Percentiles rank a stretch among this genome's conserved stretches.
These are phyloP conservation scores for Enteromius thamalakanensis DNA, from an alignment of 2,797 vertebrate genomes.

Conservation along the genomic window DNA sequence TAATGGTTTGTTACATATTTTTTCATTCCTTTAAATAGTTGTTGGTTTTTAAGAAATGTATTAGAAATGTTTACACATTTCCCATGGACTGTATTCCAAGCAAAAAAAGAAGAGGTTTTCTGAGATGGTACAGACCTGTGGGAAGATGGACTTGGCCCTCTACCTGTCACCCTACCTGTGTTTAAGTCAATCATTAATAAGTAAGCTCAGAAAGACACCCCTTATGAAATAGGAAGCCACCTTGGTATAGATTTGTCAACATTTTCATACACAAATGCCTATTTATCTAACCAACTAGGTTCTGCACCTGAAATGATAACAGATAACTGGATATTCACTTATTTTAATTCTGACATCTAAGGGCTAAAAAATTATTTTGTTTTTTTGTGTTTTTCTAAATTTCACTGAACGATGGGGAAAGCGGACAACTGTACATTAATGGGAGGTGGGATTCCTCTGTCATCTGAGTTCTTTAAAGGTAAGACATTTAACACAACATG, in stretches of 20 bases:
- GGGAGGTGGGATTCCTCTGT: constrained; percentile 76
- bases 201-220: constrained; percentile 54
- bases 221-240: constrained; percentile 43
- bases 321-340: not conserved
- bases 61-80: not conserved
- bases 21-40: not conserved
- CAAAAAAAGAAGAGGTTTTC: not conserved
- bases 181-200: constrained; percentile 75
- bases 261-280: not conserved
- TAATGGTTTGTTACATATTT: not conserved
- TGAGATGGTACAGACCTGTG: not conserved
- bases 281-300: not conserved
- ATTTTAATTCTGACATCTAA: not conserved
- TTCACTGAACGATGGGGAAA: constrained; percentile 60
- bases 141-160: constrained; percentile 69
- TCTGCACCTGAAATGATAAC: not conserved
- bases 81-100: not conserved
- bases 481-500: constrained; percentile 39
- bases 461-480: constrained; percentile 80
- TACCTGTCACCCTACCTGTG: constrained; percentile 67
- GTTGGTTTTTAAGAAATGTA: too few species aligned
- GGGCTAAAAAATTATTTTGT: not conserved
- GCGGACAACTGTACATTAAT: constrained; percentile 76
- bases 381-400: not conserved
- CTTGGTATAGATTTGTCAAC: constrained; percentile 47